Base-by-base conservation (phyloP, 2,797 vertebrate species). In the Otus scops region DNA sequence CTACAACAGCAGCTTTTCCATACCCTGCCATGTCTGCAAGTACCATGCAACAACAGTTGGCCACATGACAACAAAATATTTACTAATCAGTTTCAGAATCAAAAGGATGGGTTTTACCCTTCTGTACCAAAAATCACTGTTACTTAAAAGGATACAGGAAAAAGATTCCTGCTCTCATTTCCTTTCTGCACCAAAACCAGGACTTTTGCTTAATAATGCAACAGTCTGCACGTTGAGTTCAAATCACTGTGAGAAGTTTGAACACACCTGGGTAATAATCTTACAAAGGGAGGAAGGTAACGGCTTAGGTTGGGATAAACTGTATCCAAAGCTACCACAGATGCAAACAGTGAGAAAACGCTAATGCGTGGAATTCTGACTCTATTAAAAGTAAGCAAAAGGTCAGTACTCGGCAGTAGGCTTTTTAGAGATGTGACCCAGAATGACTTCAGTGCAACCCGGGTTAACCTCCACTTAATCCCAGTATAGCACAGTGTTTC, bases 371-470 rank as follows among this genome's bases (percentile, higher is more conserved):
- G 91, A 96, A 89, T 90, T 65, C 84, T 69, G 48, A 85, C 64
- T 76, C 84, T 85, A 89, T 85, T 92, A 93, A 88, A 86, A 96
- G 93, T 61, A 95, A 95, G 51, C 56, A 57, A 89, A 94, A 93
- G 96, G 95, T 95, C 96, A 96, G 73, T 45, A 53, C 15, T 17
- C 32, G 0, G 92, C 90, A 56, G 73, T 2, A 79, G 77, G 92
- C 92, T 83, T 92, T 96, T 94, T 68, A 86, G 80, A 85, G 85
- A 87, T 24, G 75, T 76, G 96, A 92, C 97, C 96, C 79, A 53
- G 87, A 75, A 61, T 89, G 94, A 95, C 96, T 84, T 14, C 77
- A 65, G 75, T 13, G 50, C 67, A 83, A 39, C 95, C 96, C 6
- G 0, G 8, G 20, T 60, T 94, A 89, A 95, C 97, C 96, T 91